Evolutionary conservation across 1,140 invertebrate genomes (phyloP), one percentile per base, ranked within the genome.

Genomic region (Drosophila elegans): DNA sequence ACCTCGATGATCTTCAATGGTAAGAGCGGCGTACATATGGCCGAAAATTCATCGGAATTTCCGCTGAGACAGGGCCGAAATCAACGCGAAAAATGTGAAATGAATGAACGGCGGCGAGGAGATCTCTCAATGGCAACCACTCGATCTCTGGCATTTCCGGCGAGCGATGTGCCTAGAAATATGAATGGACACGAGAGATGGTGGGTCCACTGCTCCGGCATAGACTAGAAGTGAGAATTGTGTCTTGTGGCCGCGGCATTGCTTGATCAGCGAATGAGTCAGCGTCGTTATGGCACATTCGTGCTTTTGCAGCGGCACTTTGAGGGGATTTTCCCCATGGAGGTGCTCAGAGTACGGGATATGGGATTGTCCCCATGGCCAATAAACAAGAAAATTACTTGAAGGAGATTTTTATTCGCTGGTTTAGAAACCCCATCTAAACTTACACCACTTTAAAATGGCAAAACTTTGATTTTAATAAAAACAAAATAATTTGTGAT

Each of bases 1-100:
- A 78, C 85, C 13, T 91, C 89, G 54, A 93, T 94, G 92, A 92
- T 94, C 62, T 94, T 93, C 69, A 93, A 93, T 90, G 93, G 93
- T 93, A 83, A 77, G 73, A 74, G 34, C 27, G n/a, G 9, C 32
- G 11, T 11, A 9, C 29, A 34, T 16, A 16, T 52, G 49, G 46
- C 66, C 66, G n/a, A 69, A 63, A 72, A 71, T 49, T 63, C 68
- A 57, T 72, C 13, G 73, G 73, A 76, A 76, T 76, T 73, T 73
- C 73, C 61, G 71, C 46, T 56, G n/a, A 27, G 36, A 21, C 29
- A 16, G 29, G 25, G 34, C 7, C 2, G 21, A 32, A 44, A 13
- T 10, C 54, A 38, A 32, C 3, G 49, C 34, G 48, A 39, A 16
- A 21, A 11, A 21, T 42, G 46, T 57, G 48, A 56, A 67, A 38